Evolutionary conservation across 2,797 vertebrate species (phyloP), one percentile per base, ranked within the genome.

Genomic region (Galago senegalensis): DNA sequence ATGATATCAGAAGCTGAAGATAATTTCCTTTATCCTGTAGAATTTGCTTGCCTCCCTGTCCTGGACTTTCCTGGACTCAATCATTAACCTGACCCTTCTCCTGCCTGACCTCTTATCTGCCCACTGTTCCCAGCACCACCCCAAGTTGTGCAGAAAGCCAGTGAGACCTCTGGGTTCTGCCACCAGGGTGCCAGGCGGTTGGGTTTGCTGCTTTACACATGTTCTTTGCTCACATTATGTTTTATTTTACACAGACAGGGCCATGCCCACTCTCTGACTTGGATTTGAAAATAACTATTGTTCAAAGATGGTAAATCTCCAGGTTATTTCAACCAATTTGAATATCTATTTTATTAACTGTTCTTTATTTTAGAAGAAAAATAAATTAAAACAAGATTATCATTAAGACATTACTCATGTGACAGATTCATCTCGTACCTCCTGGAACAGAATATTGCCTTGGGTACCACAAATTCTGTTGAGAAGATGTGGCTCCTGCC

Each of bases 361-460:
- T 40, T 81, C n/a, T 34, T 40, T 81, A 4, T 75, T 87, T 82
- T 69, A 16, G 8, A 37, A 91, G 49, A 23, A 58, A 77, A 72
- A 69, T 27, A 65, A 73, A 25, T 17, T 17, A 25, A 53, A 89
- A 17, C 37, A 61, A 67, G 49, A 53, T 34, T n/a, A 40, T 4
- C 1, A 20, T 18, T 20, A 7, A 67, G n/a, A 46, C 16, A 11
- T 76, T 82, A 73, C 34, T 43, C 37, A 46, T 0, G 14, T 5
- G 58, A 25, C 21, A 1, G 1, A 20, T 29, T 34, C 43, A 17
- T 6, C 3, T 20, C 0, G 10, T 0, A 3, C 31, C 25, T n/a
- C 2, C 31, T 18, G 53, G 21, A 72, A n/a, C 4, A 43, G 60
- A 56, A 27, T 0, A 0, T 7, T 13, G 16, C 5, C 17, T 25